A percentile compares a stretch with the other conserved stretches of the same genome.
Evolutionary conservation across 2,113 vertebrate genomes (phyloP).

Genomic region (Bombycilla garrulus): DNA sequence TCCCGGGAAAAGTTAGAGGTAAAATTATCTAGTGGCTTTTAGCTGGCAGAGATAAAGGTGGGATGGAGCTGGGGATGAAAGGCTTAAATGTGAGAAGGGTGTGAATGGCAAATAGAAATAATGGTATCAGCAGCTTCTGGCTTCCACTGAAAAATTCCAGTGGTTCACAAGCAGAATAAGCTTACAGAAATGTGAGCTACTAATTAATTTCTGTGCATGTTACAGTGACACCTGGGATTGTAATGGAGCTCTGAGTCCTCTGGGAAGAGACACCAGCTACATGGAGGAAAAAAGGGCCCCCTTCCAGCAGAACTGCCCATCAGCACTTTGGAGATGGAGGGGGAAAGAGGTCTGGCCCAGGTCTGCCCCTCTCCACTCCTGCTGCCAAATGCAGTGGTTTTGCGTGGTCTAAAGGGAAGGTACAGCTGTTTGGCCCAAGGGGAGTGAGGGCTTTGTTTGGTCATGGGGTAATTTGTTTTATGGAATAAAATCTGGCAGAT

Average conservation of each 20-base stretch:
- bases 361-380: not conserved
- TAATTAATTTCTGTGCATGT: not conserved
- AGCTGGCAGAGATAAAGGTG: constrained; percentile 34
- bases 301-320: not conserved
- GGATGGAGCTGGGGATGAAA: constrained; percentile 13
- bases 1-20: not conserved
- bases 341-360: not conserved
- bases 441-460: not conserved
- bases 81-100: constrained; percentile 28
- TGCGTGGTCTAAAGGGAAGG: not conserved
- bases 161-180: not conserved
- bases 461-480: not conserved
- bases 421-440: constrained; percentile 30
- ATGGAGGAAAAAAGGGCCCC: not conserved
- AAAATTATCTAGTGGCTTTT: constrained; percentile 30
- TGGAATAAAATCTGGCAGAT: constrained; percentile 16
- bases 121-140: constrained; percentile 21
- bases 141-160: not conserved
- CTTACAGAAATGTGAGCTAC: not conserved
- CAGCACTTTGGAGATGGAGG: not conserved
- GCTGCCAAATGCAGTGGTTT: not conserved
- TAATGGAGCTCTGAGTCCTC: not conserved
- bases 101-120: constrained; percentile 7
- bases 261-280: not conserved
- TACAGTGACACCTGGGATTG: not conserved